These are phyloP conservation scores for Orthosia cruda DNA, from an alignment of 2,888 invertebrate genomes.

Conservation along the genomic window DNA sequence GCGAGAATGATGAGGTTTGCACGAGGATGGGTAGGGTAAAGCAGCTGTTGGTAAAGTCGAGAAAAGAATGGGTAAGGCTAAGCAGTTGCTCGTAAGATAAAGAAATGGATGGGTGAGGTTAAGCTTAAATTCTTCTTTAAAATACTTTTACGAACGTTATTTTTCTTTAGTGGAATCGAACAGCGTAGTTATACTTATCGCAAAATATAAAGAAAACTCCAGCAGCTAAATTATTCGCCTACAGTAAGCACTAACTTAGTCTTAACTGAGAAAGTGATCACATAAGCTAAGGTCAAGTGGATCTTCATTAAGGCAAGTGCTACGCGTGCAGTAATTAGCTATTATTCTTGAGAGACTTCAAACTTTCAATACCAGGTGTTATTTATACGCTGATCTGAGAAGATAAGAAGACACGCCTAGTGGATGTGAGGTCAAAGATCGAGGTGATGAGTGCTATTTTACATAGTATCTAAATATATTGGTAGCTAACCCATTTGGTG, in stretches of 20 bases:
- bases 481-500: neutral
- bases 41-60: too few relatives aligned
- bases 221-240: slow-evolving; percentile 14
- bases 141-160: too few relatives aligned
- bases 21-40: too few relatives aligned
- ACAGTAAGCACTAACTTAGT: slow-evolving; percentile 41
- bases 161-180: too few relatives aligned
- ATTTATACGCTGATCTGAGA: slow-evolving; percentile 39
- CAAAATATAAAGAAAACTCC: neutral
- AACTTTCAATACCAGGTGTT: slow-evolving; percentile 56
- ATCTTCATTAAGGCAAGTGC: slow-evolving; percentile 76
- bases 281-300: slow-evolving; percentile 67
- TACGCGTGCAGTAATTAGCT: slow-evolving; percentile 67
- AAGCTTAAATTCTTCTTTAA: too few relatives aligned
- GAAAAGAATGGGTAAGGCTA: too few relatives aligned
- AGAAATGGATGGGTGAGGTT: too few relatives aligned
- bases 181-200: neutral
- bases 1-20: too few relatives aligned
- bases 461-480: neutral
- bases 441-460: slow-evolving; percentile 18
- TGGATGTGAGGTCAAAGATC: slow-evolving; percentile 12
- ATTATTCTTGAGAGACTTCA: slow-evolving; percentile 50
- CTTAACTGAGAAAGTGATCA: slow-evolving; percentile 77
- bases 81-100: too few relatives aligned
- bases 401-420: slow-evolving; percentile 35